Evolutionary conservation across 2,888 invertebrate species (phyloP).

Genomic region (Dascillus cervinus): DNA sequence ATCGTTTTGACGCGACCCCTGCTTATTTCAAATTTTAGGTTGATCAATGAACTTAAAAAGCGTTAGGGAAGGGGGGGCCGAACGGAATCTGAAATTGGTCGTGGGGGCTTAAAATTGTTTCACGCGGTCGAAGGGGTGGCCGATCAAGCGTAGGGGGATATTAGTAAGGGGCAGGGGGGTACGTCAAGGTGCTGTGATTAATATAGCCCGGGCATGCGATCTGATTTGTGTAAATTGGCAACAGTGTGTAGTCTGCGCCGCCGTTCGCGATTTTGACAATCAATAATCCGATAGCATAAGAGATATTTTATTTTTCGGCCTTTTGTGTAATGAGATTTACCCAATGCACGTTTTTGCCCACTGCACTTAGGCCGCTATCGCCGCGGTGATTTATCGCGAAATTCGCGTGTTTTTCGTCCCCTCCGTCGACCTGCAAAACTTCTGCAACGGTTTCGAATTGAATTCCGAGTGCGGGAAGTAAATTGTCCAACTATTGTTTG

Average conservation of each 20-base stretch:
- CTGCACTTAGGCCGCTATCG: too few relatives aligned
- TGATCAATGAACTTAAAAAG: conserved; percentile 37
- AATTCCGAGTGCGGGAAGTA: conserved; percentile 20
- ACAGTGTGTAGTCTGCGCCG: conserved; percentile 26
- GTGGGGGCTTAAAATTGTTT: conserved; percentile 32
- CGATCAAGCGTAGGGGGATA: conserved; percentile 28
- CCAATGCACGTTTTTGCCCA: too few relatives aligned
- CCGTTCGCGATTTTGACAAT: conserved; percentile 33
- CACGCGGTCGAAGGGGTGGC: conserved; percentile 32
- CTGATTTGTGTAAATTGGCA: conserved; percentile 44
- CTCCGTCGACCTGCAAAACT: too few relatives aligned
- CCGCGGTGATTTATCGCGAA: too few relatives aligned
- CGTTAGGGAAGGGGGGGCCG: conserved; percentile 21
- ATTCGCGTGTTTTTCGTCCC: too few relatives aligned
- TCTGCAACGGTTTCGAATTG: conserved; percentile 16
- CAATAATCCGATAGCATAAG: conserved; percentile 25
- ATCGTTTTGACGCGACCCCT: conserved; percentile 27
- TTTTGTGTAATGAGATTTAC: too few relatives aligned
- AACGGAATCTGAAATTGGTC: conserved; percentile 22
- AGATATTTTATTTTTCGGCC: too few relatives aligned
- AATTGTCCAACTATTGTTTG: conserved; percentile 24
- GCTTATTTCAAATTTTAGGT: conserved; percentile 33
- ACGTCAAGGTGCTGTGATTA: conserved; percentile 48
- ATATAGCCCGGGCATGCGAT: conserved; percentile 48
- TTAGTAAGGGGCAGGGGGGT: conserved; percentile 35